Evolutionary conservation across 2,888 invertebrate species (phyloP).

Genomic region (Drosophila algonquin): DNA sequence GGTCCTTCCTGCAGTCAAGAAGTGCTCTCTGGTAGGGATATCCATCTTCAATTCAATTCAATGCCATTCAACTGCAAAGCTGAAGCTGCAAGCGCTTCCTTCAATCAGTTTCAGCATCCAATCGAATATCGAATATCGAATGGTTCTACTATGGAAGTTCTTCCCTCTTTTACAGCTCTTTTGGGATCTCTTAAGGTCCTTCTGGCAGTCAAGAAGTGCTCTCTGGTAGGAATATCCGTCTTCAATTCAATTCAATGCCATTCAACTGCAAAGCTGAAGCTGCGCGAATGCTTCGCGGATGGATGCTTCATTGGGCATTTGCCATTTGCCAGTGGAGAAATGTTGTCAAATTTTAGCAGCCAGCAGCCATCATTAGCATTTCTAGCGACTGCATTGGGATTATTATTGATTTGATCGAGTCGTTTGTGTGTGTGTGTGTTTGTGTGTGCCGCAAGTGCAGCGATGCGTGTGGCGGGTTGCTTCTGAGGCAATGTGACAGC

Average conservation of each 20-base stretch:
- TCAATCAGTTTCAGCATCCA: too few relatives aligned
- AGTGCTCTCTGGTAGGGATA: not conserved
- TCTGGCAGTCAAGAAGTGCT: too few relatives aligned
- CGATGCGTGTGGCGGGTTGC: constrained; percentile 10
- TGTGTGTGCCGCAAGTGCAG: constrained; percentile 5
- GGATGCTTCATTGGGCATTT: not conserved
- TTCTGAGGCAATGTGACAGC: constrained; percentile 2
- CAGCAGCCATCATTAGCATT: not conserved
- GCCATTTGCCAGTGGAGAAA: not conserved
- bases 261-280: not conserved
- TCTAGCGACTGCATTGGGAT: constrained; percentile 14
- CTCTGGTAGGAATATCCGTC: not conserved
- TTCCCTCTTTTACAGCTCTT: too few relatives aligned
- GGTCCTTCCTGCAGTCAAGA: too few relatives aligned
- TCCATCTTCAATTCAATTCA: not conserved
- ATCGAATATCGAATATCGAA: too few relatives aligned
- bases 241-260: not conserved
- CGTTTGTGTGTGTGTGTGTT: not conserved
- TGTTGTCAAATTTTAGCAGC: not conserved
- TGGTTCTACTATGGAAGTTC: too few relatives aligned
- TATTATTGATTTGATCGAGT: constrained; percentile 30
- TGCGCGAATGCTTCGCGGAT: not conserved
- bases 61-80: not conserved
- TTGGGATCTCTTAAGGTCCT: too few relatives aligned
- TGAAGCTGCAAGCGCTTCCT: not conserved